A percentile compares a stretch with the other conserved stretches of the same genome.
phyloP scores from a whole-genome alignment of 2,888 invertebrate species.

The Drosophila sordidula region DNA sequence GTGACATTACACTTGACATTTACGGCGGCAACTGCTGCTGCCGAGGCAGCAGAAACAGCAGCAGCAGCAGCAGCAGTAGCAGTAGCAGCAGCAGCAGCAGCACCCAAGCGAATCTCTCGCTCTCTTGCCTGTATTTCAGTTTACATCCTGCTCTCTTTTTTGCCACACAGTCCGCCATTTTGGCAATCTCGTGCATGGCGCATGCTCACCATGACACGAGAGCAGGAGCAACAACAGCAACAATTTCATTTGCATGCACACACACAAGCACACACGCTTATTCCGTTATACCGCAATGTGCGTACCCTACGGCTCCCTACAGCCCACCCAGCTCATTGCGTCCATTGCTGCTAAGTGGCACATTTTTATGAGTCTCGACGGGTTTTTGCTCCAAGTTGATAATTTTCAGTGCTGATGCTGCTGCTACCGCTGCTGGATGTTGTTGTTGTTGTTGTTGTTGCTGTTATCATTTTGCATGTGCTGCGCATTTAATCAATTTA shows the following conservation, averaged over 20 bases:
- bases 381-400: conserved; percentile 73
- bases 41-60: conserved; percentile 34
- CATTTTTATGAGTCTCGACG: conserved; percentile 79
- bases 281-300: conserved; percentile 57
- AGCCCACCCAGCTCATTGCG: conserved; percentile 37
- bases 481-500: conserved; percentile 79
- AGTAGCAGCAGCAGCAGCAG: conserved; percentile 21
- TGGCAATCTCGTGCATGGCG: conserved; percentile 53
- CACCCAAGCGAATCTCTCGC: conserved; percentile 33
- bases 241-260: conserved; percentile 5
- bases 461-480: conserved; percentile 76
- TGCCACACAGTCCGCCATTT: conserved; percentile 66
- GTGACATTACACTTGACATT: conserved; percentile 85
- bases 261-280: neutral
- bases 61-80: conserved; percentile 30
- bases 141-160: conserved; percentile 30
- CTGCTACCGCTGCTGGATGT: conserved; percentile 6
- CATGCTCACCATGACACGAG: conserved; percentile 78
- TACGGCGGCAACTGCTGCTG: conserved; percentile 65
- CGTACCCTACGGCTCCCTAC: conserved; percentile 22
- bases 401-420: conserved; percentile 65
- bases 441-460: conserved; percentile 39
- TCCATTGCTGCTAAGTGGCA: conserved; percentile 75
- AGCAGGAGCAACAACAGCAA: conserved; percentile 27
- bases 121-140: conserved; percentile 17